Evolutionary conservation across 1,140 invertebrate genomes (phyloP).

Genomic region (Hycleus phaleratus): DNA sequence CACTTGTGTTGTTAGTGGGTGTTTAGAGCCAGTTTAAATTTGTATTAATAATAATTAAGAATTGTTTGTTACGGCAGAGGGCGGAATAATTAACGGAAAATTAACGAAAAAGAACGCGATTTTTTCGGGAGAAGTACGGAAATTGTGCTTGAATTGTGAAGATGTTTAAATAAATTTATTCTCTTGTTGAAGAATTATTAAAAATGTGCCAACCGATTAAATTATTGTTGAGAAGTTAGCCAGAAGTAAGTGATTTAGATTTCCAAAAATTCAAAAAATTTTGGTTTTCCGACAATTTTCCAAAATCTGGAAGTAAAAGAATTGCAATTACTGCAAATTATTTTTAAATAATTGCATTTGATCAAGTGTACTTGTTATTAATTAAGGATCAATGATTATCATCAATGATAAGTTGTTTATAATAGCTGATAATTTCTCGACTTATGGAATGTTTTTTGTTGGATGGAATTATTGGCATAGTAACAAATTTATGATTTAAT

Average conservation of each 20-base stretch:
- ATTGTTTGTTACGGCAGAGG: not conserved
- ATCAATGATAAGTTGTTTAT: not conserved
- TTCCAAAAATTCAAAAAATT: not conserved
- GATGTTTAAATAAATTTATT: not conserved
- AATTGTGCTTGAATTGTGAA: conserved; percentile 9
- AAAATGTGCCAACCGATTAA: no score
- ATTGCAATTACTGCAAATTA: no score
- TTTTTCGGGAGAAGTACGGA: not conserved
- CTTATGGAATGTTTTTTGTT: not conserved
- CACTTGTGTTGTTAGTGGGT: conserved; percentile 24
- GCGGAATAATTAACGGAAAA: no score
- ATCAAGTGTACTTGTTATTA: no score
- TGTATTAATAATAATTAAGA: not conserved
- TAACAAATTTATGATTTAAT: not conserved
- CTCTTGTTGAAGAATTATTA: no score
- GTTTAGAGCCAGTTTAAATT: conserved; percentile 8
- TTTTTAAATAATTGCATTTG: no score
- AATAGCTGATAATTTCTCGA: not conserved
- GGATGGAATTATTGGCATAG: not conserved
- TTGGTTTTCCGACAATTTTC: not conserved
- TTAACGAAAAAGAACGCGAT: not conserved
- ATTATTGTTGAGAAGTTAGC: no score
- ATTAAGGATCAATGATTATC: no score
- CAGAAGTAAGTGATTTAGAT: no score
- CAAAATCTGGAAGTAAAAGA: no score